Base-by-base conservation (phyloP, 1,140 invertebrate species). In the Gonatopus flavifemur region DNA sequence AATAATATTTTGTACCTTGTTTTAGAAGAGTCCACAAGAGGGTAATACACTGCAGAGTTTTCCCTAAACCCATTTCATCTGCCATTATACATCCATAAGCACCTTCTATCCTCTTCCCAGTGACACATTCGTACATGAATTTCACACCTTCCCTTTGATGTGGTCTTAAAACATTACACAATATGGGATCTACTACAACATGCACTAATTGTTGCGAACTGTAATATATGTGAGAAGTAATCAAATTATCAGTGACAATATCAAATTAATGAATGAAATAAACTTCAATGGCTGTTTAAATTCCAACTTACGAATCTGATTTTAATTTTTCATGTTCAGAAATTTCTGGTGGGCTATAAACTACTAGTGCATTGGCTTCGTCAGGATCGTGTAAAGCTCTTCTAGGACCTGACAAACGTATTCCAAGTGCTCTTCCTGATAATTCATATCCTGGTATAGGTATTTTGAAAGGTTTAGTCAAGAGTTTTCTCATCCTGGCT, bases 81-180 rank as follows among this genome's bases (percentile, higher is more conserved):
- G 96, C 96, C 96, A 98, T 98, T 30, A 98, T 98, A 66, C 96
- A 98, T 2, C 96, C 96, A 81, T 85, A 91, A 51, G 88, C 90
- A 59, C 86, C 81, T 52, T 91, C 88, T 53, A 98, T 97, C 66
- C 92, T 86, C 49, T 82, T 79, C 12, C 97, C 98, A 24, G 92
- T 98, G 1, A 98, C 95, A 83, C 97, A 99, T 71, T 99, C 95
- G 72, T 98, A 99, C 95, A 99, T 98, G 74, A 99, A 99, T 69
- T 96, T 96, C 0, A 99, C 97, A 21, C 98, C 98, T 73, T 99
- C 97, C 49, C 97, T 84, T 79, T 99, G 98, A 88, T 99, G 98
- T 13, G 98, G 98, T 43, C 96, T 80, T 4, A 99, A 80, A 39
- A 99, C 87, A 67, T 93, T 91, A 22, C 88, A 87, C 12, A 99